Conservation (phyloP, 2,113 vertebrate genomes). For the Tonatia bakeri region DNA sequence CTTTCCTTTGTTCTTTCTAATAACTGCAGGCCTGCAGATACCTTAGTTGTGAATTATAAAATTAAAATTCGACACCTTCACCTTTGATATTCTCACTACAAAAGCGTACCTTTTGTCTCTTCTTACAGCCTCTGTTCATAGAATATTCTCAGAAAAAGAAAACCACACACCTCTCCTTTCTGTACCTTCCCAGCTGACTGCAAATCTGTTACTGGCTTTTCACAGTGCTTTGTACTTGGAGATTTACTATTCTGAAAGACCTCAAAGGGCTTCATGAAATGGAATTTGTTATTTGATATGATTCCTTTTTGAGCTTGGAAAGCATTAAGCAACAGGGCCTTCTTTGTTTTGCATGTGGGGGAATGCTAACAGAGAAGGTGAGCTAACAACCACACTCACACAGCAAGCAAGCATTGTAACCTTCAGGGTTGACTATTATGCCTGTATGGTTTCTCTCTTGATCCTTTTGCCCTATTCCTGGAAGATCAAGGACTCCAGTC, state of each 20-base stretch:
- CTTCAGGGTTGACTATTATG: neutral
- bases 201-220: neutral
- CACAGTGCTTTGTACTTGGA: neutral
- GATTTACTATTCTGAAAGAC: conserved; percentile 3
- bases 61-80: neutral
- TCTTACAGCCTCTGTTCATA: neutral
- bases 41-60: conserved; percentile 24
- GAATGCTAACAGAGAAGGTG: neutral
- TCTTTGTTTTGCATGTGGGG: neutral
- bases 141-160: neutral
- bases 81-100: neutral
- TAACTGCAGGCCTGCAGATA: neutral
- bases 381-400: neutral
- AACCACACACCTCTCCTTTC: neutral
- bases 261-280: neutral
- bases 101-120: neutral
- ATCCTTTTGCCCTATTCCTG: neutral
- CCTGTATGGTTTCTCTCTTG: neutral
- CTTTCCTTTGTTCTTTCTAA: neutral
- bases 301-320: neutral
- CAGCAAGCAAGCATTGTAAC: neutral
- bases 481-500: neutral
- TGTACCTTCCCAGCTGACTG: neutral
- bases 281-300: neutral
- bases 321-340: neutral